Percentiles rank a stretch among this genome's conserved stretches.
Evolutionary conservation across 2,113 vertebrate species (phyloP).

Genomic region (Labeo rohita): DNA sequence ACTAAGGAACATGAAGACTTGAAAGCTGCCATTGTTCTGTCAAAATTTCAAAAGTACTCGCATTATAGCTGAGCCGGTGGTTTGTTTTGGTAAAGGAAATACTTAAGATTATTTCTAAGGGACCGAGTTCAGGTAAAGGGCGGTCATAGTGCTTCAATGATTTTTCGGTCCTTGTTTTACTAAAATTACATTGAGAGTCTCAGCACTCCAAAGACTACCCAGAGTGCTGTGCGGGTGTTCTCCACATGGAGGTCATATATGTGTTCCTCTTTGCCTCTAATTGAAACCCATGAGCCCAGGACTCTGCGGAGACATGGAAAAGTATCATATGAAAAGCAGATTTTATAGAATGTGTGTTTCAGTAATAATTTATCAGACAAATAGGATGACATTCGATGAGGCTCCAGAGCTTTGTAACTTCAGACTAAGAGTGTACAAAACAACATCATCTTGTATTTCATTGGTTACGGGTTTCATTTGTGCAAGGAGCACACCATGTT

Average conservation of each 20-base stretch:
- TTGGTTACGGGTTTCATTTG: not conserved
- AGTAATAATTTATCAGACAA: conserved; percentile 13
- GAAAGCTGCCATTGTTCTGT: conserved; percentile 12
- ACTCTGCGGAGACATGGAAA: conserved; percentile 4
- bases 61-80: not conserved
- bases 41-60: not conserved
- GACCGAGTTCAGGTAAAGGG: conserved; percentile 32
- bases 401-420: conserved; percentile 21
- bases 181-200: conserved; percentile 26
- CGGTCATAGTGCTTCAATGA: not conserved
- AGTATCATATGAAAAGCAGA: not conserved
- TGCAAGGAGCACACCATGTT: not conserved
- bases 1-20: not conserved
- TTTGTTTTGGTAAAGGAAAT: conserved; percentile 30
- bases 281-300: conserved; percentile 11
- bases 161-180: not conserved
- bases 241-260: conserved; percentile 23
- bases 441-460: not conserved
- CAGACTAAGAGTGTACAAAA: not conserved
- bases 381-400: conserved; percentile 26
- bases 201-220: conserved; percentile 3
- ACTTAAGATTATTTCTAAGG: conserved; percentile 11
- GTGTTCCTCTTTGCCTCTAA: conserved; percentile 11
- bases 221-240: not conserved
- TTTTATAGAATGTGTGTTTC: conserved; percentile 11